Conservation (phyloP, 92 coral and sea anemone species). For the Zoanthus sansibaricus region DNA sequence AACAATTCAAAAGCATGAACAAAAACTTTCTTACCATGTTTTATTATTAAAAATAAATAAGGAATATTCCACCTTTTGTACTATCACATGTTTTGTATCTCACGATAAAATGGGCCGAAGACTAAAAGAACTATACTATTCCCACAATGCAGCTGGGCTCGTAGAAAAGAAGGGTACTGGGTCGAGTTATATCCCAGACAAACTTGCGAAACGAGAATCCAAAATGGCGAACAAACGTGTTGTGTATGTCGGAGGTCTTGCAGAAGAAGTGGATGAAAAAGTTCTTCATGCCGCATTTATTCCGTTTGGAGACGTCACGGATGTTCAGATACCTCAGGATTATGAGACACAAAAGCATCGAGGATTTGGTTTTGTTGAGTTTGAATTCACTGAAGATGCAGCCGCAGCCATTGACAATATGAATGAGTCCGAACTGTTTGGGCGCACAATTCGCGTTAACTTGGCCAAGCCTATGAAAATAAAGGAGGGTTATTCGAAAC, state of each 20-base stretch:
- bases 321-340: slow-evolving; percentile 98
- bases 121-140: neutral
- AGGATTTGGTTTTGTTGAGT: slow-evolving; percentile 99
- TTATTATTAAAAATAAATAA: slow-evolving; percentile 9
- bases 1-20: neutral
- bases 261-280: slow-evolving; percentile 99
- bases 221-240: slow-evolving; percentile 99
- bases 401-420: slow-evolving; percentile 99
- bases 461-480: slow-evolving; percentile 98
- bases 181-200: slow-evolving; percentile 49
- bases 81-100: slow-evolving; percentile 4
- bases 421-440: slow-evolving; percentile 98
- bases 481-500: slow-evolving; percentile 96
- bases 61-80: slow-evolving; percentile 16
- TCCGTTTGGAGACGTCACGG: slow-evolving; percentile 99
- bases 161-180: neutral
- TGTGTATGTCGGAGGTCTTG: slow-evolving; percentile 98
- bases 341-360: slow-evolving; percentile 93
- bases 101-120: neutral
- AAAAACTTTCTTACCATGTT: slow-evolving; percentile 28
- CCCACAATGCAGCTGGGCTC: slow-evolving; percentile 10
- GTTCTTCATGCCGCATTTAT: slow-evolving; percentile 98
- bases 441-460: slow-evolving; percentile 95
- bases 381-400: slow-evolving; percentile 97
- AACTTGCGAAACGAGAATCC: slow-evolving; percentile 48